Percentiles rank a stretch among this genome's conserved stretches.
These are phyloP conservation scores for Drosophila crucigera DNA, from an alignment of 2,888 invertebrate species.

Conservation along the genomic window DNA sequence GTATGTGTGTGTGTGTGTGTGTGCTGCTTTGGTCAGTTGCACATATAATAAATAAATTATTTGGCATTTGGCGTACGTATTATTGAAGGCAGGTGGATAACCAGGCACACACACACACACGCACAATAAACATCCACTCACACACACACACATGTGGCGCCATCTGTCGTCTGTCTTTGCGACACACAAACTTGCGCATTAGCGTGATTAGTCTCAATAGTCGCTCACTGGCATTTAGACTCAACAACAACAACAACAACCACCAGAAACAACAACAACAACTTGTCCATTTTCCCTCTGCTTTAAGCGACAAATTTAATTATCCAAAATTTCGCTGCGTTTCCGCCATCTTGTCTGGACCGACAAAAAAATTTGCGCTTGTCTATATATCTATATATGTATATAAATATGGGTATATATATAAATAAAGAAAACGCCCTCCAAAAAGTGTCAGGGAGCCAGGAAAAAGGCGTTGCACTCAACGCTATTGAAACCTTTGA, in stretches of 20 bases:
- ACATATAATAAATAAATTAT: slow-evolving; percentile 81
- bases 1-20: slow-evolving; percentile 25
- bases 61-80: slow-evolving; percentile 82
- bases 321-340: slow-evolving; percentile 52
- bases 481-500: slow-evolving; percentile 75
- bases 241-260: slow-evolving; percentile 28
- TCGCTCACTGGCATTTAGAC: slow-evolving; percentile 68
- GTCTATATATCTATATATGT: neutral
- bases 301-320: slow-evolving; percentile 61
- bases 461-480: slow-evolving; percentile 77
- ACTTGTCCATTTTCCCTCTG: slow-evolving; percentile 10
- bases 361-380: slow-evolving; percentile 13
- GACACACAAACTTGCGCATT: slow-evolving; percentile 72
- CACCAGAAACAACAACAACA: slow-evolving; percentile 4
- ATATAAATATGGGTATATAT: slow-evolving; percentile 8
- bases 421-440: slow-evolving; percentile 55
- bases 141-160: slow-evolving; percentile 42
- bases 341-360: slow-evolving; percentile 78
- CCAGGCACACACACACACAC: slow-evolving; percentile 47
- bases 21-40: slow-evolving; percentile 75
- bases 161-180: slow-evolving; percentile 71
- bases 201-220: slow-evolving; percentile 82
- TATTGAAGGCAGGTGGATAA: slow-evolving; percentile 79
- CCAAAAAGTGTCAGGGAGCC: slow-evolving; percentile 62
- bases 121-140: slow-evolving; percentile 1